Base-by-base conservation (phyloP, 2,888 invertebrate genomes). In the Sicus ferrugineus region DNA sequence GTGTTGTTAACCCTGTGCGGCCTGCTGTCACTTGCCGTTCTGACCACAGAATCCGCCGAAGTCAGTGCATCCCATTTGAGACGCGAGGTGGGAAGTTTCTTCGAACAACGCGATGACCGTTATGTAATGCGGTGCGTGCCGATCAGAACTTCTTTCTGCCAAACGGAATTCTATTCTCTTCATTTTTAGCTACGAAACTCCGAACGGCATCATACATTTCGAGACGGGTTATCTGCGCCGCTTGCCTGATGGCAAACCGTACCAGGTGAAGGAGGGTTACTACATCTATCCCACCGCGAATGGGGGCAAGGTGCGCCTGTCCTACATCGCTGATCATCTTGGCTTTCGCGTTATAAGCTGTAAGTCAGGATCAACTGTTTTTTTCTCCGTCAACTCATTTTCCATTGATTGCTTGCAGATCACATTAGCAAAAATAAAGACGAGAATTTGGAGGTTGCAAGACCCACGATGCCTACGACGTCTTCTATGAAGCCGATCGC, bases 191-290 rank as follows among this genome's bases (percentile, higher is more conserved):
- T 67, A 67, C 38, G 63, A 54, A 19, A 67, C 67, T 1, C 48
- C 62, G 5, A 21, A 30, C n/a, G 70, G 66, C 31, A 64, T 67
- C 14, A 58, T 63, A 19, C 70, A 67, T 34, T 70, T 4, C 28
- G 70, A 70, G 50, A 70, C 67, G 7, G 70, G 70, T 14, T 70
- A 70, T 28, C n/a, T 34, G 30, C 70, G 70, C 0, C 28, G 19
- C 34, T 65, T 59, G 2, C 21, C 63, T n/a, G 65, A 34, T 1
- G 67, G 70, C 21, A 30, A 3, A 7, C 46, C 46, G 14, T 70
- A 70, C 34, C 67, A 54, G 52, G 70, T 70, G 1, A 70, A 70
- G 46, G 70, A 70, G 34, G 70, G 70, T 26, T 70, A 70, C 48
- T 70, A 67, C 50, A 67, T 70, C 11, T 70, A 70, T 5, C 70